phyloP scores from a whole-genome alignment of 2,888 invertebrate species.

The Campopleginae sp. region DNA sequence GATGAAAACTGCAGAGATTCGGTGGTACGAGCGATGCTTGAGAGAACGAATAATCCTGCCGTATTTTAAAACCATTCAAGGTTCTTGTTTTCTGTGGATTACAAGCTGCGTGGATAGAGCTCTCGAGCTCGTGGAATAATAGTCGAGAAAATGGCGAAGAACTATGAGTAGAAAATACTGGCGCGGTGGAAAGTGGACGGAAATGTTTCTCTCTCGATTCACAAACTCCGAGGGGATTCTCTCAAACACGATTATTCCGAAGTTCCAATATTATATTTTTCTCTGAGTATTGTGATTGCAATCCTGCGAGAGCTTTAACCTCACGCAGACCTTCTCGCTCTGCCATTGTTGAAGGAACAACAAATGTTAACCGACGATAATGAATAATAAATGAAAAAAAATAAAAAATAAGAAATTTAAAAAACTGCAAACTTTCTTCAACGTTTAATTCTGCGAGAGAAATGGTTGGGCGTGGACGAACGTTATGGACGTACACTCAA shows the following conservation, averaged over 20 bases:
- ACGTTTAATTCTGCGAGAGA: background rate
- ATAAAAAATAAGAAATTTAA: background rate
- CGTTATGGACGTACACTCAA: slow-evolving; percentile 1
- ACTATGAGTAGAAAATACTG: slow-evolving; percentile 43
- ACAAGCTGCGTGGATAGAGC: slow-evolving; percentile 64
- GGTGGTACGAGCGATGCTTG: slow-evolving; percentile 75
- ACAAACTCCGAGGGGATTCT: background rate
- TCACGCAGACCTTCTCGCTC: background rate
- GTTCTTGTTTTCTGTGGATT: slow-evolving; percentile 73
- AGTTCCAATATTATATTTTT: slow-evolving; percentile 3
- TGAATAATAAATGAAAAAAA: too few species aligned
- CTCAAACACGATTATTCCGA: background rate
- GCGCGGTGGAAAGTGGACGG: slow-evolving; percentile 25
- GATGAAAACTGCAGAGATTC: slow-evolving; percentile 61
- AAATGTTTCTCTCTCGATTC: background rate
- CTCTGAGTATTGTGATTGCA: background rate
- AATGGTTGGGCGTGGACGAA: background rate
- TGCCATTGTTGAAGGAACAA: too few species aligned
- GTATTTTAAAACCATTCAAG: slow-evolving; percentile 72
- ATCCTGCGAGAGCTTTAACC: background rate
- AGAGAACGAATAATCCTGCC: slow-evolving; percentile 71
- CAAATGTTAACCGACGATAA: too few species aligned
- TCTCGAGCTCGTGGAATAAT: slow-evolving; percentile 55
- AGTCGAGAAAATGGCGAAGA: slow-evolving; percentile 34
- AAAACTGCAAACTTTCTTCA: background rate